Evolutionary conservation across 2,797 vertebrate species (phyloP), one percentile per base, ranked within the genome.

Genomic region (Hyperoplus lanceolatus): DNA sequence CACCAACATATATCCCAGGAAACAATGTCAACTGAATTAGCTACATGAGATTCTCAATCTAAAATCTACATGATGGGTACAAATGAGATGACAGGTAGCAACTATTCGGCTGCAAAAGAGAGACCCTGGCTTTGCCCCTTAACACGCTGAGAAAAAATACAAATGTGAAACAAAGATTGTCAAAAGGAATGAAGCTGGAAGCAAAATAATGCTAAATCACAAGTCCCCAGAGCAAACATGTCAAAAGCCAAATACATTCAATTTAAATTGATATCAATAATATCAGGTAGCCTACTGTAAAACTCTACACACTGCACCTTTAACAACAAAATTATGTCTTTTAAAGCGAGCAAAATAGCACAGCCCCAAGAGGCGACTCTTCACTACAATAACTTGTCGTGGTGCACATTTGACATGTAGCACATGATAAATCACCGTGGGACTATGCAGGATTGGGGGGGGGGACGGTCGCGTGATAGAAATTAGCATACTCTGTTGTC

Each of bases 401-500:
- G 36, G 38, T 65, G 55, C 70, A 60, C 59, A 54, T 74, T 69
- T 87, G 66, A 89, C 75, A 79, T 79, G 81, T 66, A 64, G 78
- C 61, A 38, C 21, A 39, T 77, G 87, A 84, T 81, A 51, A 84
- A 88, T 79, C 79, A 43, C 82, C 11, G 62, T 9, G 79, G 80
- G 77, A 64, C 45, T 57, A 29, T 29, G 57, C 67, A 36, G 58
- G 18, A 54, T 16, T 1, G 38, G 58, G 61, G 42, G 39, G 56
- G 75, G 81, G 78, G 45, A 72, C 6, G 43, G 56, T 62, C 79
- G 82, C 84, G 70, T 71, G 79, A 66, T 82, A 48, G 65, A 75
- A 29, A 91, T 90, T 80, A 89, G 73, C 87, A 86, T 85, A 73
- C 69, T 62, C 59, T 63, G 67, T 63, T 79, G 60, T 86, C 82